A percentile compares a stretch with the other conserved stretches of the same genome.
Evolutionary conservation across 1,140 invertebrate genomes (phyloP).

Genomic region (Patella vulgata): DNA sequence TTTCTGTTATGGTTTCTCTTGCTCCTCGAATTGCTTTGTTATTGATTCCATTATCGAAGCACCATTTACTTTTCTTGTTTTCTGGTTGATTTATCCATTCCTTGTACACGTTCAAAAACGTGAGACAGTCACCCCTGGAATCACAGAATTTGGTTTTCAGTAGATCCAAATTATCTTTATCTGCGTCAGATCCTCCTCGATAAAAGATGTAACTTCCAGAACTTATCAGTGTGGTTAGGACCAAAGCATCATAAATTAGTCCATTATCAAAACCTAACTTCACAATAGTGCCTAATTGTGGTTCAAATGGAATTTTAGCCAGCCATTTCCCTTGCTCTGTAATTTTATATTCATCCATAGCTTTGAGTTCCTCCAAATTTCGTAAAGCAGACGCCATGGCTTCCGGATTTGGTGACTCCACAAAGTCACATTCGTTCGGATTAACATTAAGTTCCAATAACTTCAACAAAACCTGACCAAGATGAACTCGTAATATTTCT

Average conservation of each 20-base stretch:
- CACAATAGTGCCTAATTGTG: conserved; percentile 40
- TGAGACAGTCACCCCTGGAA: conserved; percentile 89
- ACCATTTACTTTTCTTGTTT: conserved; percentile 31
- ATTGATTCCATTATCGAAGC: conserved; percentile 30
- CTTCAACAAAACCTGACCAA: conserved; percentile 51
- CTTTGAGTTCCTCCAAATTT: conserved; percentile 39
- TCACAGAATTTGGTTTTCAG: conserved; percentile 78
- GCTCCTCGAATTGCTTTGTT: conserved; percentile 17
- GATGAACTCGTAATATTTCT: conserved; percentile 53
- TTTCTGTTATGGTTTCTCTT: conserved; percentile 26
- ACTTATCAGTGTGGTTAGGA: conserved; percentile 40
- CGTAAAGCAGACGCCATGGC: conserved; percentile 39
- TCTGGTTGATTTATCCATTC: conserved; percentile 29
- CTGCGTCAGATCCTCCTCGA: conserved; percentile 65
- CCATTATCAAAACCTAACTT: conserved; percentile 36
- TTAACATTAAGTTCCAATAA: conserved; percentile 44
- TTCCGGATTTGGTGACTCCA: conserved; percentile 41
- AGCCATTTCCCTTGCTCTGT: conserved; percentile 52
- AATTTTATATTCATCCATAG: conserved; percentile 45
- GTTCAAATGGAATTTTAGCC: conserved; percentile 52
- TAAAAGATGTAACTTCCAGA: conserved; percentile 41
- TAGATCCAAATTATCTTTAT: conserved; percentile 74
- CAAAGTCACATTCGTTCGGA: conserved; percentile 51
- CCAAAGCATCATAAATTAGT: conserved; percentile 72
- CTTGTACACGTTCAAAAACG: conserved; percentile 87